A percentile compares a stretch with the other conserved stretches of the same genome.
Conservation (phyloP, 2,797 vertebrate genomes). For the Clarias laeviceps region DNA sequence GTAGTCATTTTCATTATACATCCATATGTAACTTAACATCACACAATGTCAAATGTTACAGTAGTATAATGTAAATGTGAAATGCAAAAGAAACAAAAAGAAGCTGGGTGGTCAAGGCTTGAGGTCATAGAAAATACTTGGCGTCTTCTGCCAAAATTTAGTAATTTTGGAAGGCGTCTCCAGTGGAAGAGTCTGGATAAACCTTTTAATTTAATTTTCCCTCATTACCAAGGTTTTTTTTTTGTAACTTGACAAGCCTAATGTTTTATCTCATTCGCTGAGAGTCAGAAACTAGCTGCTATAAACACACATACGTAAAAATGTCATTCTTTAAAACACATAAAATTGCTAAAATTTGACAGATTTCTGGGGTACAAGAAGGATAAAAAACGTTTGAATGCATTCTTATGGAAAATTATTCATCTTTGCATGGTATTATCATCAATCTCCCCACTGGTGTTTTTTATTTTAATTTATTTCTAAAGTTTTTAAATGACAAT, state of each 20-base stretch:
- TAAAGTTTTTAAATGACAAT: neutral
- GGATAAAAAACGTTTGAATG: neutral
- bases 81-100: neutral
- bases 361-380: neutral
- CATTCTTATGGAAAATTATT: neutral
- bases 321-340: neutral
- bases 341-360: neutral
- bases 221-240: neutral
- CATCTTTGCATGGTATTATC: neutral
- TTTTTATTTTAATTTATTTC: neutral
- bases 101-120: neutral
- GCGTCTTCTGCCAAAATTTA: neutral
- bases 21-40: neutral
- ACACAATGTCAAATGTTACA: neutral
- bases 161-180: neutral
- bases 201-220: neutral
- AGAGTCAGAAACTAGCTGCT: neutral
- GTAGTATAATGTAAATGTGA: neutral
- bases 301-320: neutral
- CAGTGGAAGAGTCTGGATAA: neutral
- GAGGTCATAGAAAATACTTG: neutral
- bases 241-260: neutral
- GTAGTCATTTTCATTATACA: neutral
- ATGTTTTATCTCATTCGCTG: neutral
- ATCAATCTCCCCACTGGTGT: neutral